These are phyloP conservation scores for Prolemur simus DNA, from an alignment of 2,113 vertebrate species.

Conservation along the genomic window DNA sequence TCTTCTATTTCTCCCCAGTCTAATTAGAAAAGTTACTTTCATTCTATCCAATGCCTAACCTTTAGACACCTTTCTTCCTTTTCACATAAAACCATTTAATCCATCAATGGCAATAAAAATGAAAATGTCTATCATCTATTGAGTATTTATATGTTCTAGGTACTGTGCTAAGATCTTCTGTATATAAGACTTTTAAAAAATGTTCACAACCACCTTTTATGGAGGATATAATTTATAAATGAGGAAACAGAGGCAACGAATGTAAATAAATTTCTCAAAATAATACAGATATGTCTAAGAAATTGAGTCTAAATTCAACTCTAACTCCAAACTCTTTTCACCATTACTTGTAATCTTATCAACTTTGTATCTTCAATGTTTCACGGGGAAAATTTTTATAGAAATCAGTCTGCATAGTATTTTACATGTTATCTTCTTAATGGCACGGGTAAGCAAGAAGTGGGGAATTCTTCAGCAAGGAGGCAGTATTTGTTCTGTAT, in stretches of 20 bases:
- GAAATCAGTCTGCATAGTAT: not conserved
- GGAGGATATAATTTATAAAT: not conserved
- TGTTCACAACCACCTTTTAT: not conserved
- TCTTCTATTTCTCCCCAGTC: not conserved
- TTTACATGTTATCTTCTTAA: not conserved
- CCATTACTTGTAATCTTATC: not conserved
- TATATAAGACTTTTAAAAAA: not conserved
- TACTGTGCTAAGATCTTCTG: not conserved
- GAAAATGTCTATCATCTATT: not conserved
- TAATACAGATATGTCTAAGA: not conserved
- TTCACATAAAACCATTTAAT: not conserved
- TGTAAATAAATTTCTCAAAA: not conserved
- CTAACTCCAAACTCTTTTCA: not conserved
- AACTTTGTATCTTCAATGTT: not conserved
- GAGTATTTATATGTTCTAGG: not conserved
- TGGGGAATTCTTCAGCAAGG: not conserved
- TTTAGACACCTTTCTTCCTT: not conserved
- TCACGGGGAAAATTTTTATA: not conserved
- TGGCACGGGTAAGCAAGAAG: not conserved
- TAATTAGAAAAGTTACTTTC: not conserved
- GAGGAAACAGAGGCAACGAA: not conserved
- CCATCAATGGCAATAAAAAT: not conserved
- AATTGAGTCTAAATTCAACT: not conserved
- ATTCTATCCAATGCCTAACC: not conserved
- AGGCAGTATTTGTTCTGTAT: not conserved